Evolutionary conservation across 1,140 invertebrate species (phyloP).

Genomic region (Andricus grossulariae): DNA sequence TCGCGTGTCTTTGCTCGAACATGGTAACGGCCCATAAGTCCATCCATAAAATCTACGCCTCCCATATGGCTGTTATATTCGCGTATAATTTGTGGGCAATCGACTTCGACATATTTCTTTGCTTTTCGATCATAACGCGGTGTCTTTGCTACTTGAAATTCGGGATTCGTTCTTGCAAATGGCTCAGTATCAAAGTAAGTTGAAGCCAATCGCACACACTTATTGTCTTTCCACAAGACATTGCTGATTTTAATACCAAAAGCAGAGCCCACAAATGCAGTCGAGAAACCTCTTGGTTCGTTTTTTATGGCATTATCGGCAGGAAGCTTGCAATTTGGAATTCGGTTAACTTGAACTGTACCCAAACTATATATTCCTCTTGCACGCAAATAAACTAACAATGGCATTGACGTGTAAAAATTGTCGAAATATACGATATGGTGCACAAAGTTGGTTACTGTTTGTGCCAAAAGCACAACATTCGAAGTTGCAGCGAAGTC

Average conservation of each 20-base stretch:
- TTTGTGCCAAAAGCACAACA: conserved; percentile 27
- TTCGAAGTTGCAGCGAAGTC: conserved; percentile 32
- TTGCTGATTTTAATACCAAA: background rate
- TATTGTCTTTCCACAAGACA: conserved; percentile 1
- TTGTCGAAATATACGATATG: conserved; percentile 33
- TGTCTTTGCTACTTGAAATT: no score
- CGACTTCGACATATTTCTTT: no score
- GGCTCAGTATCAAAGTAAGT: background rate
- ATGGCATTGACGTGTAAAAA: conserved; percentile 11
- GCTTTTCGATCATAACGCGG: no score
- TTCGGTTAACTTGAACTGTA: background rate
- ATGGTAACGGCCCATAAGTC: no score
- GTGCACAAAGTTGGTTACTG: background rate
- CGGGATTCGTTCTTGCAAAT: no score
- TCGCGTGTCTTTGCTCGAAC: no score
- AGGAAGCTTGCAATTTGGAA: conserved; percentile 19
- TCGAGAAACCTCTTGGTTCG: background rate
- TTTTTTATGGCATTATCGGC: background rate
- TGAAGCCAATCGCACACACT: background rate
- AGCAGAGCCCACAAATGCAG: conserved; percentile 1
- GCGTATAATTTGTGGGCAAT: no score
- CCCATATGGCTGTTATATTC: no score
- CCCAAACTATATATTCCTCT: conserved; percentile 1
- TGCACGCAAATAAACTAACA: conserved; percentile 9
- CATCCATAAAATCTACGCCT: no score